Conservation (phyloP, 2,888 invertebrate genomes). For the Leptogaster cylindrica region DNA sequence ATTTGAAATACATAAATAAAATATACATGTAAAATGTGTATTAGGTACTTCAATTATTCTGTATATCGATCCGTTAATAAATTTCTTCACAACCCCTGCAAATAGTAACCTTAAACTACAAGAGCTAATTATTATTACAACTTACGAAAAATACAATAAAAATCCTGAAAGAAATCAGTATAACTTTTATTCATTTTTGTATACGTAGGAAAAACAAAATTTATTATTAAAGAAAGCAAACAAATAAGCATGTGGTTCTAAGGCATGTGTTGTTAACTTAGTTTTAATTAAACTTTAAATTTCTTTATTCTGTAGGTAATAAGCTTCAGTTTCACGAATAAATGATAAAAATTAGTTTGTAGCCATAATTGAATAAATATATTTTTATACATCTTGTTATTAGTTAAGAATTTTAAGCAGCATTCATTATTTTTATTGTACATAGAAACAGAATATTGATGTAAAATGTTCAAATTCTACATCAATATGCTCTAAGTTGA, state of each 20-base stretch:
- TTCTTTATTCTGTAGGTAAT: conserved; percentile 19
- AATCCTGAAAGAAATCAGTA: too few species aligned
- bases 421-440: conserved; percentile 3
- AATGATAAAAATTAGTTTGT: conserved; percentile 31
- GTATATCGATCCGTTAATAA: too few species aligned
- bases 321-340: conserved; percentile 25
- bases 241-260: conserved; percentile 49
- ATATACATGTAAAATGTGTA: too few species aligned
- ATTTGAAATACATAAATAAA: too few species aligned
- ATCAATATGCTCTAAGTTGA: neutral
- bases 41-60: too few species aligned
- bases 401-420: conserved; percentile 17
- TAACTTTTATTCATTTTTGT: too few species aligned
- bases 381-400: conserved; percentile 35
- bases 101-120: too few species aligned
- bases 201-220: conserved; percentile 36
- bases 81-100: too few species aligned
- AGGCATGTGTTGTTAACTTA: conserved; percentile 48
- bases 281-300: conserved; percentile 33
- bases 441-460: neutral
- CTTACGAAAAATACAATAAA: too few species aligned
- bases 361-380: conserved; percentile 25
- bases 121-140: too few species aligned
- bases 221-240: conserved; percentile 40
- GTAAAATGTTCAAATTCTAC: conserved; percentile 19